Evolutionary conservation across 2,888 invertebrate genomes (phyloP), one percentile per base, ranked within the genome.

Genomic region (Ligdia adustata): DNA sequence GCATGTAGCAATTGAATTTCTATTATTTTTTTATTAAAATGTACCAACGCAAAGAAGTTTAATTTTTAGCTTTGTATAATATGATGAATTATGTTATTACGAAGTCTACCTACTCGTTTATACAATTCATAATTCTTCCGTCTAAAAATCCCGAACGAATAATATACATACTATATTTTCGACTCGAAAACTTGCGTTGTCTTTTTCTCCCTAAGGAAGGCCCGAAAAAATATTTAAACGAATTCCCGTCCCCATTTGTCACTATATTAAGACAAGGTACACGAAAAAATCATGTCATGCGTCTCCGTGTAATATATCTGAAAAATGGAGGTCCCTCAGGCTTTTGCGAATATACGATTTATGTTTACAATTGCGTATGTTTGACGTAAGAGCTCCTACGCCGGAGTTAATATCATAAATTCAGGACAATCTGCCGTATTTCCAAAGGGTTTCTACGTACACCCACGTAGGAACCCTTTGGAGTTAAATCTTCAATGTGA

Each of bases 331-430:
- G 28, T 51, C 43, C n/a, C 54, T 28, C 29, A 24, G 52, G 55
- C 16, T 35, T 46, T 33, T 47, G 41, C 49, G 46, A 44, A 47
- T 38, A n/a, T n/a, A 9, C 50, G 57, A 60, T 60, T 60, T 57
- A 59, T 57, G 46, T 44, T 52, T 42, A 49, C 52, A 50, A 42
- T 49, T 53, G 44, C 52, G 46, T 44, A 55, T 53, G 45, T 60
- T 57, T 60, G 57, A 60, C 41, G 54, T 31, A 29, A 38, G 45
- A 34, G 43, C 34, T 12, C 16, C 31, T 6, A 9, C 27, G 13
- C 9, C 6, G 24, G 44, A 29, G n/a, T 42, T 47, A 28, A 52
- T 52, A 42, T 46, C 42, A 52, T 52, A 46, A 52, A 52, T 52
- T 52, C 38, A 34, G 42, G 20, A 46, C 46, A 31, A 39, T 39